Evolutionary conservation across 2,797 vertebrate genomes (phyloP).

Genomic region (Labeo calbasu): DNA sequence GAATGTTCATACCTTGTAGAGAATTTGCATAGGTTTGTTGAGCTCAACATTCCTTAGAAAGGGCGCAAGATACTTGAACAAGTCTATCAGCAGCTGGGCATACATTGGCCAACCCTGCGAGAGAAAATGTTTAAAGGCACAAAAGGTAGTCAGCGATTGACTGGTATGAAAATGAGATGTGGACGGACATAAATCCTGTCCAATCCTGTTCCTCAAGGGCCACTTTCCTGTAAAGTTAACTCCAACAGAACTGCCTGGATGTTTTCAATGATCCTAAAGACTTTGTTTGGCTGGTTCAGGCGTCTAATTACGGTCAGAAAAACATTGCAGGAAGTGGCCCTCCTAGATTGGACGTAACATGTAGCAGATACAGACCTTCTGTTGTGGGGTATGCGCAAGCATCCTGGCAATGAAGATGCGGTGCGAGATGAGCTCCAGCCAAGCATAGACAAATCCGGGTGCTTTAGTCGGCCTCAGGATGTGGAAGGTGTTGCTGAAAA

Average conservation of each 20-base stretch:
- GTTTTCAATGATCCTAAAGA: background rate
- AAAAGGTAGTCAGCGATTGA: background rate
- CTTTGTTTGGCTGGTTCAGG: background rate
- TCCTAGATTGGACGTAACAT: background rate
- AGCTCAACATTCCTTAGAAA: conserved; percentile 99
- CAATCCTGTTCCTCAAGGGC: background rate
- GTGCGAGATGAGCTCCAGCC: conserved; percentile 98
- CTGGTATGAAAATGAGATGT: background rate
- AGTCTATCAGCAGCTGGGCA: conserved; percentile 95
- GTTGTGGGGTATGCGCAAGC: conserved; percentile 99
- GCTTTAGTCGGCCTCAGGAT: conserved; percentile 99
- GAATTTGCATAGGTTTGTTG: conserved; percentile 99
- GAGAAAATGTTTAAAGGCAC: conserved; percentile 8
- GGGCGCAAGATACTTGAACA: conserved; percentile 98
- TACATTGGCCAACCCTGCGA: conserved; percentile 99
- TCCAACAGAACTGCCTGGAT: background rate
- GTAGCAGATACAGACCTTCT: conserved; percentile 84
- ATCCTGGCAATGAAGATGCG: conserved; percentile 99
- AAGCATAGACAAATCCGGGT: conserved; percentile 97
- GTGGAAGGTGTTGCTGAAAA: conserved; percentile 95
- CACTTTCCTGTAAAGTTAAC: background rate
- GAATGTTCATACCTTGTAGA: conserved; percentile 89
- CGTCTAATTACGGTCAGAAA: background rate
- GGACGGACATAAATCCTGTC: no score
- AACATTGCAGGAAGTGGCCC: conserved; percentile 6